phyloP scores from a whole-genome alignment of 2,888 invertebrate species.

The Hyppa rectilinea region DNA sequence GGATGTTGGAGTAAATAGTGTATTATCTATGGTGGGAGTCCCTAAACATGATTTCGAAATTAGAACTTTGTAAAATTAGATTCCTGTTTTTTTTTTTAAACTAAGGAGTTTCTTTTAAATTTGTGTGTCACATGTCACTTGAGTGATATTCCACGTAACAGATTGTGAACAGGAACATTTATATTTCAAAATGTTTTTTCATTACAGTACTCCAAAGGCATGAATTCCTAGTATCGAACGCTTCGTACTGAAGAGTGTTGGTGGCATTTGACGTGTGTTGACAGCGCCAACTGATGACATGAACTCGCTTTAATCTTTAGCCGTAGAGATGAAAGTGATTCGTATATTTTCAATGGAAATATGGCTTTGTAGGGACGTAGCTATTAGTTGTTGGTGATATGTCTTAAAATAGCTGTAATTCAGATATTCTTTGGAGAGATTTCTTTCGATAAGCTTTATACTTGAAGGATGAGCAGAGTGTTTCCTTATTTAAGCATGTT shows the following conservation, averaged over 20 bases:
- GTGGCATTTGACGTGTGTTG: slow-evolving; percentile 33
- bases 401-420: not conserved
- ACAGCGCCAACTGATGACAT: slow-evolving; percentile 21
- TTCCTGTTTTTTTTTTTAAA: not conserved
- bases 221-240: not conserved
- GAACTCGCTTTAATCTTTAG: slow-evolving; percentile 27
- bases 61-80: not conserved
- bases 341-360: not conserved
- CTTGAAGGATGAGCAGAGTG: too few relatives aligned
- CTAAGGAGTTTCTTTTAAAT: not conserved
- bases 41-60: not conserved
- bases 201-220: not conserved
- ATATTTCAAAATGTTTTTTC: slow-evolving; percentile 3
- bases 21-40: too few relatives aligned
- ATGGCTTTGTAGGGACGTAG: not conserved
- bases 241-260: slow-evolving; percentile 7
- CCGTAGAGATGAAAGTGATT: slow-evolving; percentile 11
- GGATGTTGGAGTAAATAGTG: too few relatives aligned
- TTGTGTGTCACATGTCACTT: not conserved
- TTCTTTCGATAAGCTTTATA: too few relatives aligned
- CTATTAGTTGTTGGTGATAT: not conserved
- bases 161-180: not conserved
- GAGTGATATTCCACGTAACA: not conserved
- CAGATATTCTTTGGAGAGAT: not conserved
- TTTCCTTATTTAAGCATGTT: too few relatives aligned